These are phyloP conservation scores for Drosophila nebulosa DNA, from an alignment of 1,140 invertebrate species.

Conservation along the genomic window DNA sequence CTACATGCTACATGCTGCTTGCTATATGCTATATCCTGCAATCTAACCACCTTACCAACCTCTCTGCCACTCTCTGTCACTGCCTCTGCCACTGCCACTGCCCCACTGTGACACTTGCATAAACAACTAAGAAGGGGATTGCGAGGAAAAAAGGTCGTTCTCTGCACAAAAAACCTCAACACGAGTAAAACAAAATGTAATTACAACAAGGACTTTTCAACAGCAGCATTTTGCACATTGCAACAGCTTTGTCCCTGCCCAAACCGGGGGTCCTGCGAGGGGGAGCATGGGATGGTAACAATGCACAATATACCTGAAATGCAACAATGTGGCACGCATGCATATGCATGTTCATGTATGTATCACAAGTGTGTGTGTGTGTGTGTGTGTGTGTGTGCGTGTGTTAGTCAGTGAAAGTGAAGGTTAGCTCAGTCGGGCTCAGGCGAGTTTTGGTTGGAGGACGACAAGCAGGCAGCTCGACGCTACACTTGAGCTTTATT, in stretches of 20 bases:
- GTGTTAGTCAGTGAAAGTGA: conserved; percentile 62
- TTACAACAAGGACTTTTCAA: conserved; percentile 74
- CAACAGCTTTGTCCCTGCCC: conserved; percentile 45
- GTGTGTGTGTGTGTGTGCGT: conserved; percentile 8
- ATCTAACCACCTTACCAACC: neutral
- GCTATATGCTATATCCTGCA: neutral
- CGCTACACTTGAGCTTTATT: conserved; percentile 76
- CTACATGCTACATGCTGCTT: conserved; percentile 23
- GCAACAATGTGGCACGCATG: conserved; percentile 66
- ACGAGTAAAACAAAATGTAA: conserved; percentile 79
- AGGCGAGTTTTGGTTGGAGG: conserved; percentile 20
- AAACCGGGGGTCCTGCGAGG: neutral
- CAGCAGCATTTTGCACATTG: conserved; percentile 55
- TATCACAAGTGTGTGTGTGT: conserved; percentile 2
- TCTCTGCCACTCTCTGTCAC: neutral
- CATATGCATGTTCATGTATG: conserved; percentile 10
- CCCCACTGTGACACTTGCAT: conserved; percentile 60
- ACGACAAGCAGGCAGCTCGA: conserved; percentile 21
- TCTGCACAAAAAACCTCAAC: conserved; percentile 72
- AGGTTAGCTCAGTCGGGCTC: conserved; percentile 51
- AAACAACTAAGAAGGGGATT: conserved; percentile 31
- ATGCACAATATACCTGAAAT: conserved; percentile 58
- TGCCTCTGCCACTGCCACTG: neutral
- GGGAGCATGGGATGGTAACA: conserved; percentile 26
- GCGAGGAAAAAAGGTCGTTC: conserved; percentile 51